phyloP scores from a whole-genome alignment of 2,113 vertebrate genomes.

The Microtus pennsylvanicus region DNA sequence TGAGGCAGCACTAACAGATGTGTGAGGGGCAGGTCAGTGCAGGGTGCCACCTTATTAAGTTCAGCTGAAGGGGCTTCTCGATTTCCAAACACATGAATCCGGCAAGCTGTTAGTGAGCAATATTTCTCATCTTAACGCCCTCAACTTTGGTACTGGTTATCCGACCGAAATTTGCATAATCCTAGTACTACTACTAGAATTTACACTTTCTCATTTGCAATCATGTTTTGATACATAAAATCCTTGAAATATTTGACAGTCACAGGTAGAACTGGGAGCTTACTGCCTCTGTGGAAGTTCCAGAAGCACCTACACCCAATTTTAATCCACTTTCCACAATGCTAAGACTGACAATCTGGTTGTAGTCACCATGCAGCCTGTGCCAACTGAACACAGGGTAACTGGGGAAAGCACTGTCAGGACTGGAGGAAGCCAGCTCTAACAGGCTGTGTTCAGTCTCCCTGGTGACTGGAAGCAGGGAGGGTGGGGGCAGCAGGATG shows the following conservation, averaged over 20 bases:
- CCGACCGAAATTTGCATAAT: slow-evolving; percentile 23
- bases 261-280: neutral
- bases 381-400: neutral
- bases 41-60: slow-evolving; percentile 1
- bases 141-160: slow-evolving; percentile 30
- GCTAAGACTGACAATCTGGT: slow-evolving; percentile 1
- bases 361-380: neutral
- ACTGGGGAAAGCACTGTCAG: neutral
- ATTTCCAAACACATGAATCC: neutral
- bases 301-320: neutral
- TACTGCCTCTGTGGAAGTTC: slow-evolving; percentile 43
- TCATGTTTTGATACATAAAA: slow-evolving; percentile 17
- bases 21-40: neutral
- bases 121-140: slow-evolving; percentile 44
- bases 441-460: neutral
- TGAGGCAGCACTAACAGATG: neutral
- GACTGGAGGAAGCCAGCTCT: neutral
- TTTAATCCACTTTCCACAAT: slow-evolving; percentile 43
- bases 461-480: neutral
- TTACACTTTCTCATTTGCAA: slow-evolving; percentile 39
- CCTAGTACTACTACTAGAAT: slow-evolving; percentile 32
- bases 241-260: slow-evolving; percentile 30
- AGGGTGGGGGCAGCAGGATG: neutral
- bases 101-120: neutral
- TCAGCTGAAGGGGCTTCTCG: neutral